These are phyloP conservation scores for Epizoanthus illoricatus DNA, from an alignment of 92 coral and sea anemone species.

Conservation along the genomic window DNA sequence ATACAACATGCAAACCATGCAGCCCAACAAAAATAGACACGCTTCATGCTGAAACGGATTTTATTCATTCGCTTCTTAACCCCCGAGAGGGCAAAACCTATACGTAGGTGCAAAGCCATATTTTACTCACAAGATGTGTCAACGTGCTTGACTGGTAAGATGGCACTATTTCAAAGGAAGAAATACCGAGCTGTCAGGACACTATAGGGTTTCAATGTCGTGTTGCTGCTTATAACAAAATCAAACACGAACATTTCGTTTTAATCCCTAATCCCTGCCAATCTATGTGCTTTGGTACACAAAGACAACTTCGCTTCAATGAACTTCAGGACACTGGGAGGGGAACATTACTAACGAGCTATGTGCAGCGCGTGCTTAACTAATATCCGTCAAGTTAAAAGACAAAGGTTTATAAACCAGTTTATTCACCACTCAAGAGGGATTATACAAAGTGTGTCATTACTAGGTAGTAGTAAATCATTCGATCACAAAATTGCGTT, in stretches of 20 bases:
- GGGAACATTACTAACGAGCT: conserved; percentile 11
- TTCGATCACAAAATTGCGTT: conserved; percentile 20
- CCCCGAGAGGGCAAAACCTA: conserved; percentile 41
- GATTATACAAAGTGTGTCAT: conserved; percentile 21
- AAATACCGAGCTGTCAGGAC: conserved; percentile 54
- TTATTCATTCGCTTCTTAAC: conserved; percentile 29
- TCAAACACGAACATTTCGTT: not conserved
- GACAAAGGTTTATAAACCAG: conserved; percentile 31
- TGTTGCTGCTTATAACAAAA: not conserved
- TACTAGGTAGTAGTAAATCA: conserved; percentile 31
- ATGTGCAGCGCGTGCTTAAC: conserved; percentile 21
- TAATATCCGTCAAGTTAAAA: conserved; percentile 20
- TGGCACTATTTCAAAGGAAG: conserved; percentile 55
- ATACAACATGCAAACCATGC: conserved; percentile 8
- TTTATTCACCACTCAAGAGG: conserved; percentile 35
- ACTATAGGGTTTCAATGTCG: conserved; percentile 52
- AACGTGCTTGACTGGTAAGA: conserved; percentile 63
- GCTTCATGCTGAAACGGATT: conserved; percentile 36
- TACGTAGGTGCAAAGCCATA: conserved; percentile 60
- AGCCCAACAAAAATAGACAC: not conserved
- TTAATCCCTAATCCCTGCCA: conserved; percentile 1
- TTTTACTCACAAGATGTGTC: conserved; percentile 78
- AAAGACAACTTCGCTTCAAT: conserved; percentile 14
- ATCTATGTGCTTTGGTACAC: not conserved
- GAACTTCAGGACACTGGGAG: conserved; percentile 1